Percentiles rank a stretch among this genome's conserved stretches.
Evolutionary conservation across 2,888 invertebrate species (phyloP).

Genomic region (Chelonus formosanus): DNA sequence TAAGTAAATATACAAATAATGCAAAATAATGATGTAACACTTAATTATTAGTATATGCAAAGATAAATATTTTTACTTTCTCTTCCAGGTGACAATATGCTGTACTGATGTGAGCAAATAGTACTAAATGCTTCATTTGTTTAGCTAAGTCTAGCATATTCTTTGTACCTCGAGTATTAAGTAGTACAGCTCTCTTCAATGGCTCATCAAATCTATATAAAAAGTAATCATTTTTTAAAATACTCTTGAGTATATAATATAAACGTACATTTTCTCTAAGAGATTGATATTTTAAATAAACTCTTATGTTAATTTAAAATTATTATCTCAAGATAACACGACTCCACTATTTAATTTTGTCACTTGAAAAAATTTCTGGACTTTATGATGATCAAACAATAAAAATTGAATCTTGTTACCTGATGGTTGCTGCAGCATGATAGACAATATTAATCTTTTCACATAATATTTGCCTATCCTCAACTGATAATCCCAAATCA

Average conservation of each 20-base stretch:
- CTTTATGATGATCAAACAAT: neutral
- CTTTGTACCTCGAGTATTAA: conserved; percentile 93
- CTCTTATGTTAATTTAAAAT: too few relatives aligned
- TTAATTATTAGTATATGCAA: neutral
- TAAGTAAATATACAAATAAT: conserved; percentile 7
- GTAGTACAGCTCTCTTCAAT: conserved; percentile 85
- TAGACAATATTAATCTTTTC: conserved; percentile 85
- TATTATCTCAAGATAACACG: too few relatives aligned
- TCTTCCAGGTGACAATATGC: conserved; percentile 85
- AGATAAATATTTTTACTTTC: conserved; percentile 49
- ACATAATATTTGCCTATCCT: conserved; percentile 72
- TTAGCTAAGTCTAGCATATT: conserved; percentile 85
- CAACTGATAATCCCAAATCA: conserved; percentile 75
- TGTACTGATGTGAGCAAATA: conserved; percentile 85
- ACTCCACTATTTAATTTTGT: too few relatives aligned
- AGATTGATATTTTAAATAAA: too few relatives aligned
- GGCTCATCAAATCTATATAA: conserved; percentile 85
- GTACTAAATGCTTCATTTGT: conserved; percentile 75
- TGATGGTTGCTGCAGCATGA: conserved; percentile 71
- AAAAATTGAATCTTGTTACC: conserved; percentile 45
- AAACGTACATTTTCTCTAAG: too few relatives aligned
- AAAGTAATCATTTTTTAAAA: conserved; percentile 67
- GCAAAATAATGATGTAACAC: neutral
- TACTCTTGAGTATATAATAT: too few relatives aligned
- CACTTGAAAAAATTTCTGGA: neutral